These are phyloP conservation scores for Tanypteryx hageni DNA, from an alignment of 2,888 invertebrate species.

Conservation along the genomic window DNA sequence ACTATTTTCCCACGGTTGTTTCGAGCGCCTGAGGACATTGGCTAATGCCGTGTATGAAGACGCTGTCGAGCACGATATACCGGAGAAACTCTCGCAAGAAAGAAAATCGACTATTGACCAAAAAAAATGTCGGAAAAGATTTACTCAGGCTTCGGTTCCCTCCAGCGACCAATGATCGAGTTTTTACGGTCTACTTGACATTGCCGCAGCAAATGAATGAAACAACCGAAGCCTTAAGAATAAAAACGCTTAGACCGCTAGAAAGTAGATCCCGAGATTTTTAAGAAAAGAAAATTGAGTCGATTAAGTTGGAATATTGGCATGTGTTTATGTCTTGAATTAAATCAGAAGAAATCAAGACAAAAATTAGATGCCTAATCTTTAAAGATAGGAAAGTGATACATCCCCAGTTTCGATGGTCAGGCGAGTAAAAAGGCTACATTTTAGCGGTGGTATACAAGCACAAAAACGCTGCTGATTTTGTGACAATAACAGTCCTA, in stretches of 20 bases:
- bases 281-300: neutral
- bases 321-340: neutral
- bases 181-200: neutral
- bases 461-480: too few relatives aligned
- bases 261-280: neutral
- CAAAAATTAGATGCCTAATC: too few relatives aligned
- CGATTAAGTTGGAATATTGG: neutral
- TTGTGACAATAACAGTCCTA: too few relatives aligned
- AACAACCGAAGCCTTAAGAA: neutral
- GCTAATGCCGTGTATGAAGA: neutral
- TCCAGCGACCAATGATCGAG: neutral
- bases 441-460: too few relatives aligned
- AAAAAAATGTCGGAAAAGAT: neutral
- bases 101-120: constrained; percentile 7
- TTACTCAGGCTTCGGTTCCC: neutral
- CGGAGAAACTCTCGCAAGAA: neutral
- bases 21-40: neutral
- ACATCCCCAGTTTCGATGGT: too few relatives aligned
- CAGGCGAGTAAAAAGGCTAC: too few relatives aligned
- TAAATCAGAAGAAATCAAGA: too few relatives aligned
- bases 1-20: neutral
- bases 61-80: neutral
- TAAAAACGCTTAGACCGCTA: neutral
- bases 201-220: neutral
- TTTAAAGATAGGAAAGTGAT: too few relatives aligned